Evolutionary conservation across 1,140 invertebrate species (phyloP), one percentile per base, ranked within the genome.

Genomic region (Condylostylus longicornis): DNA sequence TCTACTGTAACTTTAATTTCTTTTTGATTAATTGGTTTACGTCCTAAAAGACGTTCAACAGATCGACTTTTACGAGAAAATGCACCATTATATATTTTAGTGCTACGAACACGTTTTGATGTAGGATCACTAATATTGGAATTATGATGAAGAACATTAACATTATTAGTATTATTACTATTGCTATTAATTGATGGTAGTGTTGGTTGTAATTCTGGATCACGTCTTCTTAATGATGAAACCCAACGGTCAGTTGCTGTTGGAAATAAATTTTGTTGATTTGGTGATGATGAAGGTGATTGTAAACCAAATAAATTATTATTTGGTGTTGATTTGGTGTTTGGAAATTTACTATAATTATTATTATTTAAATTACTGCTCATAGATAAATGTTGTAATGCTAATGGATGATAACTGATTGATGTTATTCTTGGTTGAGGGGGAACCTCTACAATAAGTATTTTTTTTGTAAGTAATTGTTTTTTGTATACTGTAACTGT

Each of bases 161-260:
- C 49, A 35, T 58, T 55, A 18, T 46, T 48, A 1, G 50, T 47
- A 43, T 53, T 57, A 8, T 49, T 46, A 27, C 54, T 51, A 36
- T 60, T 52, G 25, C 51, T 57, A 42, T 46, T 57, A 33, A 76
- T 74, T 5, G 73, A 70, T 12, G 75, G 75, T 33, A 78, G 49
- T 6, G 70, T 69, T 1, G 74, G 72, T 46, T 76, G 74, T 5
- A 77, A 59, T 39, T 76, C 71, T 1, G 74, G 72, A 58, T 78
- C 72, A 28, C 74, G 57, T 42, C 67, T 67, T 2, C 75, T 51
- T 12, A 78, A 47, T 14, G 74, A 74, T 10, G 52, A 56, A 6
- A 61, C 51, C 56, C 56, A 61, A n/a, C 56, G 50, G 21, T 61
- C 58, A 38, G 52, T 48, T 31, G 53, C 52, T 32, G 53, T 59